Percentiles rank a stretch among this genome's conserved stretches.
These are phyloP conservation scores for Molorchus minor DNA, from an alignment of 2,888 invertebrate species.

Conservation along the genomic window DNA sequence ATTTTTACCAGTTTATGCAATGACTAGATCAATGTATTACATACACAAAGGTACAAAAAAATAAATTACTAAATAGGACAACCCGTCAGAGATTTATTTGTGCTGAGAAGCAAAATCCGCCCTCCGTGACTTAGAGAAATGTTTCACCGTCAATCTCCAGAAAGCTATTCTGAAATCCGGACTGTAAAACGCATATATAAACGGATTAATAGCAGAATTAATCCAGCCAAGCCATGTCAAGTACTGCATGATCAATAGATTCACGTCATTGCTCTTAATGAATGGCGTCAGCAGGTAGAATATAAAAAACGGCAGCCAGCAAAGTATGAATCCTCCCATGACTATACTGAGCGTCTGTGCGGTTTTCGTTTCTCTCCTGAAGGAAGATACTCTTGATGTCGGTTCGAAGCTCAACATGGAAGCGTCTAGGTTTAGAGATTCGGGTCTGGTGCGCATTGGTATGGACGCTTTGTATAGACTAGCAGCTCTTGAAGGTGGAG, in stretches of 20 bases:
- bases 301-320: constrained; percentile 89
- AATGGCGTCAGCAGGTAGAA: constrained; percentile 85
- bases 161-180: constrained; percentile 87
- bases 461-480: constrained; percentile 53
- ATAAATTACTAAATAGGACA: constrained; percentile 19
- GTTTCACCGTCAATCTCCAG: constrained; percentile 81
- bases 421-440: constrained; percentile 66
- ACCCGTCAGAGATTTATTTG: constrained; percentile 46
- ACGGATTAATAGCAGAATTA: constrained; percentile 89
- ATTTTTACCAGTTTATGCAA: constrained; percentile 27
- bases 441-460: constrained; percentile 60
- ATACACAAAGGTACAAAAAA: constrained; percentile 12
- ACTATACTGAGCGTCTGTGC: constrained; percentile 88
- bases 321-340: constrained; percentile 87
- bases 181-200: constrained; percentile 90
- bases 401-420: constrained; percentile 66
- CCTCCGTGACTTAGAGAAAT: constrained; percentile 66
- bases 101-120: constrained; percentile 58
- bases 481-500: constrained; percentile 53
- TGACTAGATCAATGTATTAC: constrained; percentile 30
- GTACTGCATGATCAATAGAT: constrained; percentile 72
- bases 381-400: constrained; percentile 70
- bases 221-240: constrained; percentile 91
- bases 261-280: constrained; percentile 69
- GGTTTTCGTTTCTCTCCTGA: constrained; percentile 85